Conservation (phyloP, 2,113 vertebrate genomes). For the Anolis carolinensis region DNA sequence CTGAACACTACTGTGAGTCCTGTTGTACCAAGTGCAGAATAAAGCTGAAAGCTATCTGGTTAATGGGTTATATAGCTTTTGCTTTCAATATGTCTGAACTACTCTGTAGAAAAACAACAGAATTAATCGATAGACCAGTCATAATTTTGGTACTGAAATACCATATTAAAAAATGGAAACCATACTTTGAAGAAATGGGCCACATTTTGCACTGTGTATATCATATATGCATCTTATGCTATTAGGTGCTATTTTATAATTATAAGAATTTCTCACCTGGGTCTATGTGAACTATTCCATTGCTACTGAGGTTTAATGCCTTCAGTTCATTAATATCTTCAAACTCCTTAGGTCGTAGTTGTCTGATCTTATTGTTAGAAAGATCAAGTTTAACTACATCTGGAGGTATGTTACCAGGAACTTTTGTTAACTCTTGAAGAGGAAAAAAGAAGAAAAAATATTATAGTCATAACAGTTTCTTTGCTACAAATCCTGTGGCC, state of each 20-base stretch:
- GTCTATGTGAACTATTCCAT: constrained; percentile 86
- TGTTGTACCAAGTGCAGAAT: neutral
- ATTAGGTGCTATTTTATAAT: neutral
- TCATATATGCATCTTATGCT: neutral
- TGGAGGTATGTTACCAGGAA: constrained; percentile 88
- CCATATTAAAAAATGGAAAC: neutral
- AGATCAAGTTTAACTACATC: constrained; percentile 92
- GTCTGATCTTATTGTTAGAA: constrained; percentile 88
- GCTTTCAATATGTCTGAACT: neutral
- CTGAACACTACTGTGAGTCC: neutral
- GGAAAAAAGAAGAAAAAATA: constrained; percentile 39
- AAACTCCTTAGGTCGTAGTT: constrained; percentile 88
- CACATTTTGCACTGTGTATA: neutral
- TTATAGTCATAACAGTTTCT: constrained; percentile 17
- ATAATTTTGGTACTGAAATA: neutral
- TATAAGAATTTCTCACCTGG: constrained; percentile 79
- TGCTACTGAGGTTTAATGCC: constrained; percentile 91
- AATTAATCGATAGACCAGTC: neutral
- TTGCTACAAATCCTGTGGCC: neutral
- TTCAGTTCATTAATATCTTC: constrained; percentile 89
- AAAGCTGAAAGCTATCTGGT: neutral
- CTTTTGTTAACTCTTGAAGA: constrained; percentile 84
- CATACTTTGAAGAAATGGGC: neutral
- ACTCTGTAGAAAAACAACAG: neutral
- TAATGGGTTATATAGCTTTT: neutral